phyloP scores from a whole-genome alignment of 2,113 vertebrate genomes.

The Crotalus viridis region DNA sequence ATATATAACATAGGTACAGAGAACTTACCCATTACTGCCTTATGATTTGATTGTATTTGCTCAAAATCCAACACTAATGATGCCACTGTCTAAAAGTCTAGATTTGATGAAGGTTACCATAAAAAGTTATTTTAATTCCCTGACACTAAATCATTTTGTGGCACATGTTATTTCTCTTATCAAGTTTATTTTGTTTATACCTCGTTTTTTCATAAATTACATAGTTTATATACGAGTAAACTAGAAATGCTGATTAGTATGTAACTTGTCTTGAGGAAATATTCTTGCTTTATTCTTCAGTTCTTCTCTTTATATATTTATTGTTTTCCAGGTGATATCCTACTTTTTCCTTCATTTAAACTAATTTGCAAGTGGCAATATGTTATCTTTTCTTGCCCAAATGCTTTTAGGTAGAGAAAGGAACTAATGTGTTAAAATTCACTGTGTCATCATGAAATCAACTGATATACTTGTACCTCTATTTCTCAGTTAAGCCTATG shows the following conservation, averaged over 20 bases:
- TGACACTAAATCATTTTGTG: neutral
- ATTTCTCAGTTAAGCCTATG: neutral
- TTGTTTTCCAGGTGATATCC: neutral
- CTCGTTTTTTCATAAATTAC: neutral
- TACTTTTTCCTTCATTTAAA: neutral
- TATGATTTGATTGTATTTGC: neutral
- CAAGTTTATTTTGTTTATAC: neutral
- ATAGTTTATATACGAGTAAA: neutral
- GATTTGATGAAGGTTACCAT: neutral
- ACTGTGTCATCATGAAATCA: neutral
- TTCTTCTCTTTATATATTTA: neutral
- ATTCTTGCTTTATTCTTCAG: neutral
- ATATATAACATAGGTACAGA: neutral
- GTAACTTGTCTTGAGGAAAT: neutral
- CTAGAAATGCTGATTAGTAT: neutral
- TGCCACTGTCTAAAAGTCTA: neutral
- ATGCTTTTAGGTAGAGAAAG: neutral
- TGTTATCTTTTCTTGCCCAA: neutral
- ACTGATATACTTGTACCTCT: neutral
- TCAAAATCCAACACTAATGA: neutral
- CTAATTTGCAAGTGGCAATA: neutral
- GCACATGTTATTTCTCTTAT: neutral
- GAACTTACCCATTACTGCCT: neutral
- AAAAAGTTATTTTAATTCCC: neutral
- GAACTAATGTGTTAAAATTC: neutral